Base-by-base conservation (phyloP, 2,797 vertebrate species). In the Sebastes steindachneri region DNA sequence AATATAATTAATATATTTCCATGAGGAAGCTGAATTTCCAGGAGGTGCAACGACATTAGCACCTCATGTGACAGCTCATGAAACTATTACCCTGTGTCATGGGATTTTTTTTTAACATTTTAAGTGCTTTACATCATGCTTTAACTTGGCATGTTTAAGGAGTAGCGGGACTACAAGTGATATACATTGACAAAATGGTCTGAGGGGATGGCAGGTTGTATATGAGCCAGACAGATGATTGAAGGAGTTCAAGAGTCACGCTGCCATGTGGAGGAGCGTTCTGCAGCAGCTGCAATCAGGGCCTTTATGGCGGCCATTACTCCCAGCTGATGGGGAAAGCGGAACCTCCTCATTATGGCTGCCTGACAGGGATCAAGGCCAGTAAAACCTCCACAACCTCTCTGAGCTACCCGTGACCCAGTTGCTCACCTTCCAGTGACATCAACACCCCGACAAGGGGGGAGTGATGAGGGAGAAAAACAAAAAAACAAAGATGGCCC, bases 211-310 rank as follows among this genome's bases (percentile, higher is more conserved):
- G 74, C 71, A 82, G 57, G 53, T 84, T 86, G 73, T 83, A 68
- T 37, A 62, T 41, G 79, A 90, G 81, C 55, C 79, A 85, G 80
- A 75, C 60, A 78, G 84, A 89, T 90, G 89, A 86, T 64, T 73
- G 78, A 89, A 63, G 54, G 57, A 60, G 78, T 81, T 85, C 55
- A 84, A 88, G 76, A 91, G 85, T 69, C 78, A 73, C 63, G 67
- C 82, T 57, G 75, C 82, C 79, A 79, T 79, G 83, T 74, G 73
- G 62, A 80, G 29, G 78, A 84, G 68, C 28, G 83, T 28, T 87
- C 77, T 75, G 81, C 84, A 82, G 82, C 80, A 86, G 83, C 86
- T 85, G 86, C 88, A 93, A 92, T 93, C 87, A 89, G 88, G 90
- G 77, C 79, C 85, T 93, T 87, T 88, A 92, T 77, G 79, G 82